These are phyloP conservation scores for Thaleichthys pacificus DNA, from an alignment of 2,797 vertebrate genomes.

Conservation along the genomic window DNA sequence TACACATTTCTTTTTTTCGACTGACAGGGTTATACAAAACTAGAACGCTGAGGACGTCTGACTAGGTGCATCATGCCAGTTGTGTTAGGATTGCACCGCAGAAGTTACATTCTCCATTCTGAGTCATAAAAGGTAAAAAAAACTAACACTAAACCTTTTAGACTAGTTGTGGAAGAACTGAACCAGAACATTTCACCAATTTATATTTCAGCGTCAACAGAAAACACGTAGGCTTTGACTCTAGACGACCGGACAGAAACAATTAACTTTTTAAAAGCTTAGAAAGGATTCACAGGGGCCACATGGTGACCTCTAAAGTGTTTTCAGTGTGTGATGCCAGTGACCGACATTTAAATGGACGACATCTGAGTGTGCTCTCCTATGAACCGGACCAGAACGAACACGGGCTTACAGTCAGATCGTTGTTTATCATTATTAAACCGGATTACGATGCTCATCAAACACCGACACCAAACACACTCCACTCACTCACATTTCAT, in stretches of 20 bases:
- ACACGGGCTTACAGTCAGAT: constrained; percentile 27
- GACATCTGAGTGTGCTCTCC: constrained; percentile 7
- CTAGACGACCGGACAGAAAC: constrained; percentile 26
- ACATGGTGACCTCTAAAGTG: constrained; percentile 18
- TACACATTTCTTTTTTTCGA: too few relatives aligned
- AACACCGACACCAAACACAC: constrained; percentile 20
- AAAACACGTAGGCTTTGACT: constrained; percentile 41
- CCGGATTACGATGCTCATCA: constrained; percentile 14
- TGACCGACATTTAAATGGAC: background rate
- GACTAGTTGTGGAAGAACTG: constrained; percentile 22
- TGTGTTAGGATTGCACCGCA: background rate
- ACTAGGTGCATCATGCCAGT: background rate
- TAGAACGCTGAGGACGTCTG: background rate
- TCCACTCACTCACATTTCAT: constrained; percentile 25
- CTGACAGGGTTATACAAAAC: background rate
- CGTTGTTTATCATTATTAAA: constrained; percentile 39
- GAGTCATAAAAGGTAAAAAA: constrained; percentile 28
- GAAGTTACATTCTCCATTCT: background rate
- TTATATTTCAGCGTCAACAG: constrained; percentile 36
- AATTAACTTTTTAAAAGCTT: constrained; percentile 41
- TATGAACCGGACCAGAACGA: constrained; percentile 5
- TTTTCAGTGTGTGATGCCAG: constrained; percentile 15
- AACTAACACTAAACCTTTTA: constrained; percentile 36
- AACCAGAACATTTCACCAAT: constrained; percentile 34
- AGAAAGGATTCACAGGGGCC: constrained; percentile 22